A percentile compares a stretch with the other conserved stretches of the same genome.
Evolutionary conservation across 2,797 vertebrate species (phyloP).

Genomic region (Dendrocincla fuliginosa): DNA sequence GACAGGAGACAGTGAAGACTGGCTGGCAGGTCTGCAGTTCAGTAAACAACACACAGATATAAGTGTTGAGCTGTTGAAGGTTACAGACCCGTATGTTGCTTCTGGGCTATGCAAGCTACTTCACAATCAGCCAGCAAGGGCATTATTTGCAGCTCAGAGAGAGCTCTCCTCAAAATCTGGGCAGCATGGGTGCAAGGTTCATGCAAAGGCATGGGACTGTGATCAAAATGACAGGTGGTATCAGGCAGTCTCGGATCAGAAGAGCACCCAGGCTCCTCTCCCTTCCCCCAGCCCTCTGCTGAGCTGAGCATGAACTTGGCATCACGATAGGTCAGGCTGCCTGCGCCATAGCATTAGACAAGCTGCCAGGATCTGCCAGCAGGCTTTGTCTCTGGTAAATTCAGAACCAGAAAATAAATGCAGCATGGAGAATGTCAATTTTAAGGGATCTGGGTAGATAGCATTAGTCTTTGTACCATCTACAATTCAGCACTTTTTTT

Average conservation of each 20-base stretch:
- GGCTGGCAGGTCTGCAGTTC: not conserved
- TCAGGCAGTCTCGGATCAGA: not conserved
- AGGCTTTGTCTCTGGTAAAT: not conserved
- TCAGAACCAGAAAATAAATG: not conserved
- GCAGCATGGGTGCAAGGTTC: not conserved
- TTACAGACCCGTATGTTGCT: rapidly evolving
- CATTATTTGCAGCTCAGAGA: not conserved
- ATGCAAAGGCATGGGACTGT: not conserved
- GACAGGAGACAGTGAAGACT: not conserved
- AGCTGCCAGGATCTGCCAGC: conserved; percentile 3
- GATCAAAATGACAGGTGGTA: not conserved
- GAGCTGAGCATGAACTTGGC: conserved; percentile 6
- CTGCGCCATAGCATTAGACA: not conserved
- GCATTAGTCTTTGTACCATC: not conserved
- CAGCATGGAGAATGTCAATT: not conserved
- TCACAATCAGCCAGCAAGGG: not conserved
- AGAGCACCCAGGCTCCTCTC: not conserved
- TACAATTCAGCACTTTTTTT: not conserved
- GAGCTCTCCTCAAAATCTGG: not conserved
- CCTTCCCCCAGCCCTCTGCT: not conserved
- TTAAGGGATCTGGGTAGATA: not conserved
- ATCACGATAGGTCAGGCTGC: not conserved
- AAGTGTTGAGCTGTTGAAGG: not conserved
- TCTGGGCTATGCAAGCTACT: not conserved
- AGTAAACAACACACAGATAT: not conserved